Percentiles rank a stretch among this genome's conserved stretches.
phyloP scores from a whole-genome alignment of 2,113 vertebrate species.

The Labeo rohita region DNA sequence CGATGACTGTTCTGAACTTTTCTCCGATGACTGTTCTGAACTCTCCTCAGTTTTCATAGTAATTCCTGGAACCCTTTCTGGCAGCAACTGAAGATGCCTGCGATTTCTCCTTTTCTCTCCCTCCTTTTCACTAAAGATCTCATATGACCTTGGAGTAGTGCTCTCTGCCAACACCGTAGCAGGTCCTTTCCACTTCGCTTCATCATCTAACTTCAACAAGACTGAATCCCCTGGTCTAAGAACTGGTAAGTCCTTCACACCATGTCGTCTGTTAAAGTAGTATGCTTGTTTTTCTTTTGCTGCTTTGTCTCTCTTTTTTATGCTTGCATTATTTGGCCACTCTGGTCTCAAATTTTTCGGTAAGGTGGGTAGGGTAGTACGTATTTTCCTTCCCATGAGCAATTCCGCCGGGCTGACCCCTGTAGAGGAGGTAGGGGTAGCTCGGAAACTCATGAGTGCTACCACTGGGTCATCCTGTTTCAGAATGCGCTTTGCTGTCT shows the following conservation, averaged over 20 bases:
- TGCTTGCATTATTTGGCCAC: not conserved
- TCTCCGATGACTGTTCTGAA: not conserved
- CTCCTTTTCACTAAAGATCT: not conserved
- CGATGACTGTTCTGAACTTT: too few relatives aligned
- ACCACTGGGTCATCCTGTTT: constrained; percentile 55
- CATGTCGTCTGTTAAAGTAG: not conserved
- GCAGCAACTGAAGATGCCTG: not conserved
- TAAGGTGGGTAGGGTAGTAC: not conserved
- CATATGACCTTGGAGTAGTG: not conserved
- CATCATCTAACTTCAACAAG: not conserved
- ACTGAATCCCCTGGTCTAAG: not conserved
- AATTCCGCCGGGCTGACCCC: constrained; percentile 38
- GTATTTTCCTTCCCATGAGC: not conserved
- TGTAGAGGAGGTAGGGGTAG: constrained; percentile 40
- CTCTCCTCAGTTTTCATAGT: not conserved
- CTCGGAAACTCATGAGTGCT: constrained; percentile 38
- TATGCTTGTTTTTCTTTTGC: not conserved
- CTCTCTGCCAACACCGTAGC: not conserved
- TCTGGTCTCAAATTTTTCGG: not conserved
- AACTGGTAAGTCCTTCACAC: not conserved
- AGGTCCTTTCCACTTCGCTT: not conserved
- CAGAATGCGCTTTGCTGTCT: constrained; percentile 35
- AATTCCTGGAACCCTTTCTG: not conserved
- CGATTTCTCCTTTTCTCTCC: not conserved
- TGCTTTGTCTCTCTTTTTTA: not conserved